Percentiles rank a stretch among this genome's conserved stretches.
These are phyloP conservation scores for Lithophane ornitopus DNA, from an alignment of 2,888 invertebrate genomes.

Conservation along the genomic window DNA sequence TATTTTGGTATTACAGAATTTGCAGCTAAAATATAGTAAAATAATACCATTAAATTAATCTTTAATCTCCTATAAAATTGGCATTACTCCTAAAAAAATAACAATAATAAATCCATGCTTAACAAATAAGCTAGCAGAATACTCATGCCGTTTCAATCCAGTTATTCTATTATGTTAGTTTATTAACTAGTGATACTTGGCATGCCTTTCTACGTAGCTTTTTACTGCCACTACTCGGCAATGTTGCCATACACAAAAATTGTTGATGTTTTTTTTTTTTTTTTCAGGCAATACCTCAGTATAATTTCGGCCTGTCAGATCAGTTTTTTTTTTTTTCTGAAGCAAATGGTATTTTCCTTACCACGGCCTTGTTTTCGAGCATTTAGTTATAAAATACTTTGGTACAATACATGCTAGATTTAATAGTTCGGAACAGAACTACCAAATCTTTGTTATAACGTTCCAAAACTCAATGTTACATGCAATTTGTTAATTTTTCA, in stretches of 20 bases:
- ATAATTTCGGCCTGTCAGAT: background rate
- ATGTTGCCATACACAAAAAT: slow-evolving; percentile 18
- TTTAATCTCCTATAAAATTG: background rate
- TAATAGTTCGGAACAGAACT: slow-evolving; percentile 16
- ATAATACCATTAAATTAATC: background rate
- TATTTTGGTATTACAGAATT: background rate
- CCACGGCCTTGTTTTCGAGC: slow-evolving; percentile 14
- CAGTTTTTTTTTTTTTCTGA: background rate
- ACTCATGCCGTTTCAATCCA: slow-evolving; percentile 75
- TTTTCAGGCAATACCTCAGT: background rate
- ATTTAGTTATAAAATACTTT: slow-evolving; percentile 12
- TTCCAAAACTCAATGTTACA: slow-evolving; percentile 41
- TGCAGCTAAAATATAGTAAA: background rate
- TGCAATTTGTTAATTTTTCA: slow-evolving; percentile 60
- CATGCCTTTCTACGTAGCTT: slow-evolving; percentile 76
- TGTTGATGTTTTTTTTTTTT: background rate
- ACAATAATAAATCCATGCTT: slow-evolving; percentile 72
- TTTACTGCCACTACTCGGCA: slow-evolving; percentile 69
- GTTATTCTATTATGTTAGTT: slow-evolving; percentile 70
- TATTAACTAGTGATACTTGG: slow-evolving; percentile 71
- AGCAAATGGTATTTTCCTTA: background rate
- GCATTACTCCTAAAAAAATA: slow-evolving; percentile 28
- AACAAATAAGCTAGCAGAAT: slow-evolving; percentile 73
- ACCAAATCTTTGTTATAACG: slow-evolving; percentile 31
- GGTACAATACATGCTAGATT: slow-evolving; percentile 42